These are phyloP conservation scores for Asteroscopus sphinx DNA, from an alignment of 2,888 invertebrate genomes.

Conservation along the genomic window DNA sequence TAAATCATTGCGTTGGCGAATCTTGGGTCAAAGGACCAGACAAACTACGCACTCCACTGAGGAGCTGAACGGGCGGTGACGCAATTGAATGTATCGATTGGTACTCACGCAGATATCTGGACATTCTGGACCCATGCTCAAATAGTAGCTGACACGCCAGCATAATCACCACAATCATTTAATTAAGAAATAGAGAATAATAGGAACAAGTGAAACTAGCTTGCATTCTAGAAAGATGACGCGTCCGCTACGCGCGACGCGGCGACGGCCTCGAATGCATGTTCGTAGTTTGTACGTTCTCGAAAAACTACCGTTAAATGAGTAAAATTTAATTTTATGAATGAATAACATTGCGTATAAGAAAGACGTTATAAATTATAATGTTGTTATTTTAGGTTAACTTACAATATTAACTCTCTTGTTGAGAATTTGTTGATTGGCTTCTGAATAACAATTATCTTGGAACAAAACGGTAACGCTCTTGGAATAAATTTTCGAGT, in stretches of 20 bases:
- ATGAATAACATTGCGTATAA: too few species aligned
- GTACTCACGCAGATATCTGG: slow-evolving; percentile 42
- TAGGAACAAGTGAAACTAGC: background rate
- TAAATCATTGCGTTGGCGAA: slow-evolving; percentile 52
- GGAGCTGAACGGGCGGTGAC: slow-evolving; percentile 68
- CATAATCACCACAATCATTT: slow-evolving; percentile 5
- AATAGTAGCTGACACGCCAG: slow-evolving; percentile 13
- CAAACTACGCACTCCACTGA: slow-evolving; percentile 70
- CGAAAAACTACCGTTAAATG: slow-evolving; percentile 1
- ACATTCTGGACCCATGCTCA: slow-evolving; percentile 32
- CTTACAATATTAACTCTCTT: too few species aligned
- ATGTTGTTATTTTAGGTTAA: too few species aligned
- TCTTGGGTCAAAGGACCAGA: slow-evolving; percentile 75
- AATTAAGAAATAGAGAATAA: slow-evolving; percentile 2
- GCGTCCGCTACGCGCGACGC: slow-evolving; percentile 9
- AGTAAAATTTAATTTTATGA: too few species aligned
- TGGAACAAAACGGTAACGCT: too few species aligned
- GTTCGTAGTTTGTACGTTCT: slow-evolving; percentile 15
- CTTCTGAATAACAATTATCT: too few species aligned
- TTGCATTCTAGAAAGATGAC: slow-evolving; percentile 38
- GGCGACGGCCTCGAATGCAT: slow-evolving; percentile 5
- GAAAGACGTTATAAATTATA: too few species aligned
- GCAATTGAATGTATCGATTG: slow-evolving; percentile 78
- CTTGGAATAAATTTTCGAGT: too few species aligned
- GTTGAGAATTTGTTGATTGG: too few species aligned